These are phyloP conservation scores for Hiodon alosoides DNA, from an alignment of 2,113 vertebrate species.

Conservation along the genomic window DNA sequence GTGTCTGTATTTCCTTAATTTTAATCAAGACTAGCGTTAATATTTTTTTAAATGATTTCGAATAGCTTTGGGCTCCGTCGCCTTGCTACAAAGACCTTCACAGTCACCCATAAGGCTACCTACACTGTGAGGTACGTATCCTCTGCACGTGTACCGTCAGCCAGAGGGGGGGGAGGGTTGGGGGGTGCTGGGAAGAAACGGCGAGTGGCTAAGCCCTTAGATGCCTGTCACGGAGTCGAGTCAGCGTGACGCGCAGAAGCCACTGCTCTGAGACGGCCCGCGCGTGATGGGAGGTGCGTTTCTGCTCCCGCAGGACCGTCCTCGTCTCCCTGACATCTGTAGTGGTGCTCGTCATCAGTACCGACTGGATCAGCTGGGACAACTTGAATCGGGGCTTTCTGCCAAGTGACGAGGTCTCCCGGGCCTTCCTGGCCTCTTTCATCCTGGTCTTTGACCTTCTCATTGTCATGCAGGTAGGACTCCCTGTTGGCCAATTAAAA, in stretches of 20 bases:
- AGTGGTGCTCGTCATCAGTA: slow-evolving; percentile 92
- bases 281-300: slow-evolving; percentile 4
- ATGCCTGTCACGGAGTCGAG: neutral
- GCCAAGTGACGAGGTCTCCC: slow-evolving; percentile 94
- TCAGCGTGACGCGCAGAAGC: neutral
- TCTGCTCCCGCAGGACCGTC: slow-evolving; percentile 71
- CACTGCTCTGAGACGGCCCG: neutral
- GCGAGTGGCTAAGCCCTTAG: neutral
- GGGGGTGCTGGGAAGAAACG: neutral
- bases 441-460: slow-evolving; percentile 99
- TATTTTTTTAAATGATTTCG: too few relatives aligned
- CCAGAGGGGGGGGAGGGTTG: neutral
- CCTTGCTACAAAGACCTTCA: too few relatives aligned
- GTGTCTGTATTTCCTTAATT: too few relatives aligned
- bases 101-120: too few relatives aligned
- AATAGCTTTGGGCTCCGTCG: too few relatives aligned
- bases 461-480: slow-evolving; percentile 94
- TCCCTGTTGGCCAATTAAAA: slow-evolving; percentile 58
- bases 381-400: slow-evolving; percentile 92
- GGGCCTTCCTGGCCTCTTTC: slow-evolving; percentile 96
- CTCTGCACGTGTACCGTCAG: too few relatives aligned
- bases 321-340: slow-evolving; percentile 87
- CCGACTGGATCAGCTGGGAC: slow-evolving; percentile 99
- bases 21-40: too few relatives aligned
- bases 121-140: too few relatives aligned